Base-by-base conservation (phyloP, 2,797 vertebrate genomes). In the Siniperca obscura region DNA sequence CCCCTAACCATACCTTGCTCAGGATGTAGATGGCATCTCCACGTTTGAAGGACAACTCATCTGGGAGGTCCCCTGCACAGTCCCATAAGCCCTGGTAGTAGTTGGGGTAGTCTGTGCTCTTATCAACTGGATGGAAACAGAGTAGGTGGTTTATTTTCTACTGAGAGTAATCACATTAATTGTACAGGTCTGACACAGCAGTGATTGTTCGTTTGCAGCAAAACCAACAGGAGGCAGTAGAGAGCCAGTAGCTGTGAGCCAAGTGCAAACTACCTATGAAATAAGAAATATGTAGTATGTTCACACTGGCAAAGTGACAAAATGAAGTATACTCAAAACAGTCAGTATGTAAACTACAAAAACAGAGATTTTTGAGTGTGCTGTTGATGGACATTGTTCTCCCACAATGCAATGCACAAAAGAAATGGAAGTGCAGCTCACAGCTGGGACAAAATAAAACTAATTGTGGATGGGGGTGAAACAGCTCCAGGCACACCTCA, bases 71-170 rank as follows among this genome's bases (percentile, higher is more conserved):
- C 64, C 95, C 97, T 11, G 74, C 86, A 83, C 98, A 99, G 94
- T 99, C 97, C 98, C 98, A 99, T 86, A 98, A 87, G 52, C 97
- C 96, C 94, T 97, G 97, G 93, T 99, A 99, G 95, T 93, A 97
- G 95, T 98, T 99, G 66, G 87, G 94, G 87, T 98, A 99, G 92
- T 99, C 97, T 16, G 91, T 97, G 92, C 86, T 92, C 87, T 93
- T 93, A 72, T 94, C 86, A 78, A 81, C 93, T 94, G 85, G 40
- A 70, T 1, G 38, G 21, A 60, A 56, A 57, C 1, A 70, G 19
- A 74, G 71, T 3, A 75, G 40, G 14, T 44, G 62, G 11, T 57
- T 67, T 50, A 25, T 69, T 83, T 84, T 56, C 14, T 42, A 11
- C 1, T 30, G 46, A 25, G 36, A 38, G 27, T 59, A 61, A 77